A percentile compares a stretch with the other conserved stretches of the same genome.
Conservation (phyloP, 2,113 vertebrate species). For the Hippocampus guttulatus region DNA sequence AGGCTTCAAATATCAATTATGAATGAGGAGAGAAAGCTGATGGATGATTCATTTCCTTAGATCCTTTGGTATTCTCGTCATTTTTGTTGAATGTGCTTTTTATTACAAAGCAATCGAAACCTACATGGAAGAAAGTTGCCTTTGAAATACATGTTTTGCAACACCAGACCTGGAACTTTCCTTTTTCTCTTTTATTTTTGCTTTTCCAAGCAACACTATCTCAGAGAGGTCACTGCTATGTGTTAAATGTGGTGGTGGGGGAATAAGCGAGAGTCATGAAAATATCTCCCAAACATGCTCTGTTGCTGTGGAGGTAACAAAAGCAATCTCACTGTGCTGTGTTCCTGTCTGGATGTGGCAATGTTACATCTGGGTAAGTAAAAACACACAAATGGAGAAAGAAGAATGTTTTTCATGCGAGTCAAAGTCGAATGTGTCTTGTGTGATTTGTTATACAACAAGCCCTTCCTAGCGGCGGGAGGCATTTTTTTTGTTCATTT, state of each 20-base stretch:
- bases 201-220: not conserved
- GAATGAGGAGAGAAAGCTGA: slow-evolving; percentile 50
- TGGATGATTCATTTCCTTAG: slow-evolving; percentile 56
- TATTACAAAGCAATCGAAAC: slow-evolving; percentile 37
- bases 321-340: not conserved
- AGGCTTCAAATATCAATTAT: slow-evolving; percentile 71
- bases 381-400: not conserved
- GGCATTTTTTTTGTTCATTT: not conserved
- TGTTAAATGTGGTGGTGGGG: too few species aligned
- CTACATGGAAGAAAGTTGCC: slow-evolving; percentile 28
- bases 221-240: not conserved
- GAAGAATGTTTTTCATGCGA: not conserved
- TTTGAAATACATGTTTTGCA: not conserved
- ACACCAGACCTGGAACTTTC: not conserved
- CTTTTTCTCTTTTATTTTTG: not conserved
- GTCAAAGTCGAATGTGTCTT: not conserved
- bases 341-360: not conserved
- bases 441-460: not conserved
- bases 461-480: not conserved
- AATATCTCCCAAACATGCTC: not conserved
- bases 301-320: not conserved
- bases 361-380: not conserved
- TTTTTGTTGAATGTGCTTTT: slow-evolving; percentile 46
- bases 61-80: slow-evolving; percentile 52
- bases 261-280: not conserved